phyloP scores from a whole-genome alignment of 2,113 vertebrate genomes.

The Salvelinus fontinalis region DNA sequence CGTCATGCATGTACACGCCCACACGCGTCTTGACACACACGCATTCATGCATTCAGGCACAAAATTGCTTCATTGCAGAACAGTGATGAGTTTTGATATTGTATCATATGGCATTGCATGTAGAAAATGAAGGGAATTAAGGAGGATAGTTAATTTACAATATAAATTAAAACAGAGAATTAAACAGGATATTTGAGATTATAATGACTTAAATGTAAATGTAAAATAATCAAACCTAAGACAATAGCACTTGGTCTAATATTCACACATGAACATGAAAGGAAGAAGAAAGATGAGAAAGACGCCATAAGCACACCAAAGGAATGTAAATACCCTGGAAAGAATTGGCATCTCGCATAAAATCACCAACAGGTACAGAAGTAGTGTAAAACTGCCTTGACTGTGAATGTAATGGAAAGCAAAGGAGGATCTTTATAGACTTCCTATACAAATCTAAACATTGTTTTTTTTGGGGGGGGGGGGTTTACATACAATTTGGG shows the following conservation, averaged over 20 bases:
- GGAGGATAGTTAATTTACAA: not conserved
- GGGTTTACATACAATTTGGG: no score
- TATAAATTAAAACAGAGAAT: not conserved
- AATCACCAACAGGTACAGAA: not conserved
- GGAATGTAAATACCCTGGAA: not conserved
- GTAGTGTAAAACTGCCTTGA: not conserved
- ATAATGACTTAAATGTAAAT: no score
- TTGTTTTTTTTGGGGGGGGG: no score
- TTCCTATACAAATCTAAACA: no score
- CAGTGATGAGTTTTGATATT: not conserved
- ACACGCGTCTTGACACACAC: not conserved
- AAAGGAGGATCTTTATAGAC: not conserved
- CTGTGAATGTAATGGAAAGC: not conserved
- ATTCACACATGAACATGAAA: constrained; percentile 47
- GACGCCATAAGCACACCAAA: constrained; percentile 23
- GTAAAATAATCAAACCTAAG: constrained; percentile 32
- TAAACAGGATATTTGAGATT: not conserved
- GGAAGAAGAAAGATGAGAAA: not conserved
- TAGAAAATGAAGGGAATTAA: not conserved
- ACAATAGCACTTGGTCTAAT: constrained; percentile 56
- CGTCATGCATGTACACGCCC: not conserved
- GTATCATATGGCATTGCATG: not conserved
- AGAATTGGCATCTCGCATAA: constrained; percentile 14
- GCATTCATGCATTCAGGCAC: constrained; percentile 19
- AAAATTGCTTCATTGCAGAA: constrained; percentile 2